Evolutionary conservation across 2,888 invertebrate species (phyloP).

Genomic region (Lomographa bimaculata): DNA sequence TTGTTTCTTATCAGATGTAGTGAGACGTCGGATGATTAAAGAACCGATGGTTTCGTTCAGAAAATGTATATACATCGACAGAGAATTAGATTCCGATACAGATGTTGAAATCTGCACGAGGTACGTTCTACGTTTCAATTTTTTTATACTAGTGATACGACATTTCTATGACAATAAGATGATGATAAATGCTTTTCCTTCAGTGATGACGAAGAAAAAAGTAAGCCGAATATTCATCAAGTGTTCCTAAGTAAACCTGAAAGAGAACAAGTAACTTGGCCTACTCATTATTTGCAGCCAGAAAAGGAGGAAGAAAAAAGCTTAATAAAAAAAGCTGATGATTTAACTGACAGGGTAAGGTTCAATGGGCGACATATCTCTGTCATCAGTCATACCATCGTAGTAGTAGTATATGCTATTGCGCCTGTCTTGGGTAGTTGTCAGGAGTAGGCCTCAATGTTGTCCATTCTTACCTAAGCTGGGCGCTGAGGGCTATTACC

Average conservation of each 20-base stretch:
- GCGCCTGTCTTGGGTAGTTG: too few species aligned
- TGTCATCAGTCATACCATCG: too few species aligned
- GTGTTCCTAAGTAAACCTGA: slow-evolving; percentile 65
- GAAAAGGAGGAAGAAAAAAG: slow-evolving; percentile 76
- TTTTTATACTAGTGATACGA: too few species aligned
- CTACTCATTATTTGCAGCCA: slow-evolving; percentile 67
- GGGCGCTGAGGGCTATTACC: too few species aligned
- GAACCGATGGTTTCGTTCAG: slow-evolving; percentile 62
- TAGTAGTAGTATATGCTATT: too few species aligned
- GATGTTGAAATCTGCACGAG: slow-evolving; percentile 67
- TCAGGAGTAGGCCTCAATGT: too few species aligned
- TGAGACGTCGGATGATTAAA: slow-evolving; percentile 44
- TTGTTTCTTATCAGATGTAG: slow-evolving; percentile 30
- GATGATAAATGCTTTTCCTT: too few species aligned
- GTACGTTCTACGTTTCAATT: too few species aligned
- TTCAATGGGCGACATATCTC: too few species aligned
- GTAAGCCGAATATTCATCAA: slow-evolving; percentile 53
- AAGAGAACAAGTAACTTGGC: slow-evolving; percentile 75
- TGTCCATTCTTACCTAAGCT: too few species aligned
- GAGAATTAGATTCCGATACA: slow-evolving; percentile 70
- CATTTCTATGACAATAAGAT: too few species aligned
- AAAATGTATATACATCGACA: slow-evolving; percentile 57
- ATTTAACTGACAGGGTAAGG: slow-evolving; percentile 71
- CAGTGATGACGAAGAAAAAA: slow-evolving; percentile 52
- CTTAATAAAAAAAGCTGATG: slow-evolving; percentile 72